phyloP scores from a whole-genome alignment of 1,140 invertebrate genomes.

The Cryptotermes secundus region DNA sequence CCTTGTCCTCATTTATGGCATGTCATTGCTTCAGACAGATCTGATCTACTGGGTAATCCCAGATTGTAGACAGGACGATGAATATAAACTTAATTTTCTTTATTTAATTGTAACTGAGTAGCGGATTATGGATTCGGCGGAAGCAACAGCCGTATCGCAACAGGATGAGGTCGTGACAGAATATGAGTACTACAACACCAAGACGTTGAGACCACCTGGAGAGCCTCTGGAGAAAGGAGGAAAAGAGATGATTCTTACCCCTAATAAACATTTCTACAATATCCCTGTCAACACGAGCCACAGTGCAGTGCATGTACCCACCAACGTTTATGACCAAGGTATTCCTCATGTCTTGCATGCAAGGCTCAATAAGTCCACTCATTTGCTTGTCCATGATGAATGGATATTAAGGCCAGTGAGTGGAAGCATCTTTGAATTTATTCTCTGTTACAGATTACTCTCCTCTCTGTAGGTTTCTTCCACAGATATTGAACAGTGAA shows the following conservation, averaged over 20 bases:
- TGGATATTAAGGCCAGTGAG: too few relatives aligned
- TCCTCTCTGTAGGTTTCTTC: too few relatives aligned
- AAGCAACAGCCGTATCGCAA: conserved; percentile 65
- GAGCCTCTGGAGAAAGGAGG: conserved; percentile 40
- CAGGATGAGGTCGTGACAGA: conserved; percentile 60
- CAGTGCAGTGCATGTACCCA: conserved; percentile 93
- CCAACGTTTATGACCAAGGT: conserved; percentile 92
- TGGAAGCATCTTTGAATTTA: too few relatives aligned
- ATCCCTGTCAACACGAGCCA: conserved; percentile 78
- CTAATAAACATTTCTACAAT: conserved; percentile 75
- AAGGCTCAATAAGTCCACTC: too few relatives aligned
- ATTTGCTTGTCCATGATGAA: too few relatives aligned
- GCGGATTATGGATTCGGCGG: conserved; percentile 79
- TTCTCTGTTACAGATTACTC: too few relatives aligned
- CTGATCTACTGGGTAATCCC: too few relatives aligned
- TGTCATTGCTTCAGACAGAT: too few relatives aligned
- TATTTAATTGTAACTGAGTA: conserved; percentile 39
- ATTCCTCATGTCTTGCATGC: conserved; percentile 39
- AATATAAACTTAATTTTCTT: too few relatives aligned
- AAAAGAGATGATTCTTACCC: conserved; percentile 56
- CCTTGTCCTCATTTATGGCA: too few relatives aligned
- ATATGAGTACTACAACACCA: conserved; percentile 72
- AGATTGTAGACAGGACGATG: too few relatives aligned
- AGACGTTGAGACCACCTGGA: conserved; percentile 54
- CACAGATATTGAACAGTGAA: too few relatives aligned